Percentiles rank a stretch among this genome's conserved stretches.
Conservation (phyloP, 2,888 invertebrate genomes). For the Ernsta delagoae region DNA sequence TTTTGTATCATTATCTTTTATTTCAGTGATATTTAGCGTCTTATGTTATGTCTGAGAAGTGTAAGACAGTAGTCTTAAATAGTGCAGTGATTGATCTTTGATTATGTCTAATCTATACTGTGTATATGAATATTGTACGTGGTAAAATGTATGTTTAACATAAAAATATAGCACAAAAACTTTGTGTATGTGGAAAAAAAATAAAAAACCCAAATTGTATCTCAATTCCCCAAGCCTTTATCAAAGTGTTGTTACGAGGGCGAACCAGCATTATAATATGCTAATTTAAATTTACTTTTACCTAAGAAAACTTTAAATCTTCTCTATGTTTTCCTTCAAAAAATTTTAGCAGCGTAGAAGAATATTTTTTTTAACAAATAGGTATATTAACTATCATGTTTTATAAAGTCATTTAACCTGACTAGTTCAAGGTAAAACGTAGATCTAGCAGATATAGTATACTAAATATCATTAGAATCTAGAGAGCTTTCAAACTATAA, state of each 20-base stretch:
- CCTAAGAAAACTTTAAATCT: conserved; percentile 66
- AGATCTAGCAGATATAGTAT: conserved; percentile 47
- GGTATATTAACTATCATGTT: conserved; percentile 50
- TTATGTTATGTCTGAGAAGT: conserved; percentile 11
- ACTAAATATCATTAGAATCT: conserved; percentile 64
- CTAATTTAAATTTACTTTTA: conserved; percentile 63
- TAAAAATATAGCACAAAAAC: conserved; percentile 25
- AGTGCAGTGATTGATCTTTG: conserved; percentile 20
- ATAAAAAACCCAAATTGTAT: conserved; percentile 30
- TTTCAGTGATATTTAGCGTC: not conserved
- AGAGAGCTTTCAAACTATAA: conserved; percentile 70
- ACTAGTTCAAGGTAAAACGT: conserved; percentile 65
- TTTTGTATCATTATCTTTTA: too few species aligned
- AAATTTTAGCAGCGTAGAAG: conserved; percentile 81
- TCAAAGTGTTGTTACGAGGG: conserved; percentile 63
- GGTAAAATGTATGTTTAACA: conserved; percentile 28
- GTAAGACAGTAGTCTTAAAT: conserved; percentile 11
- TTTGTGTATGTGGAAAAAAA: conserved; percentile 38
- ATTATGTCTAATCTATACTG: conserved; percentile 26
- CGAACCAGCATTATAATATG: conserved; percentile 64
- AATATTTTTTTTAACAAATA: conserved; percentile 78
- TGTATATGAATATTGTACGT: conserved; percentile 35
- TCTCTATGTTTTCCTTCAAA: conserved; percentile 54
- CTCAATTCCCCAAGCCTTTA: conserved; percentile 54
- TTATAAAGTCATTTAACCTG: conserved; percentile 61